These are phyloP conservation scores for Anodontia alba DNA, from an alignment of 2,888 invertebrate species.

Conservation along the genomic window DNA sequence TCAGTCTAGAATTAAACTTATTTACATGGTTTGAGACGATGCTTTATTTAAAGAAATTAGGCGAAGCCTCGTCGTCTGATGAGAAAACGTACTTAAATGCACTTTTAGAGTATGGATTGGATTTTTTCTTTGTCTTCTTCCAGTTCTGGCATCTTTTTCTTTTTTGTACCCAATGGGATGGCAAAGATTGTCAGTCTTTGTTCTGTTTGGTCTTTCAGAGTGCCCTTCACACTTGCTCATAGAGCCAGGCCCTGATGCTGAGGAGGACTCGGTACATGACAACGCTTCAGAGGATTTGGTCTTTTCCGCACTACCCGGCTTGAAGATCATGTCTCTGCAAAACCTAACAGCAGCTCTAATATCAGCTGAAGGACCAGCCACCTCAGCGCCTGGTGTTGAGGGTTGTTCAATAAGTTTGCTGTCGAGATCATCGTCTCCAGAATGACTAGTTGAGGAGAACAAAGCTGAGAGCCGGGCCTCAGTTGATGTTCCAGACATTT, in stretches of 20 bases:
- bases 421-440: background rate
- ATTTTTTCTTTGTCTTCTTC: background rate
- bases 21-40: no score
- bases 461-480: background rate
- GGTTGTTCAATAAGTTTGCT: background rate
- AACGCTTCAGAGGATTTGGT: background rate
- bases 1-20: no score
- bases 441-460: background rate
- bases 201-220: background rate
- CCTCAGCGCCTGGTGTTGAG: background rate
- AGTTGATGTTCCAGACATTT: background rate
- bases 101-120: no score
- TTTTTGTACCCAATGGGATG: background rate
- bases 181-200: background rate
- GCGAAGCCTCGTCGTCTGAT: no score
- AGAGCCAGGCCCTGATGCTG: background rate
- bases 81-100: no score
- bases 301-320: background rate
- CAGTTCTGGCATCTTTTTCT: background rate
- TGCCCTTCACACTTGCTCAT: background rate
- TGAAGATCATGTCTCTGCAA: background rate
- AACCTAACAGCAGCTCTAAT: no score
- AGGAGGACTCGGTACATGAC: background rate
- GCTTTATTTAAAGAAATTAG: no score
- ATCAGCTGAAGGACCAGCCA: no score